Evolutionary conservation across 1,140 invertebrate species (phyloP), one percentile per base, ranked within the genome.

Genomic region (Nixonia krombeini): DNA sequence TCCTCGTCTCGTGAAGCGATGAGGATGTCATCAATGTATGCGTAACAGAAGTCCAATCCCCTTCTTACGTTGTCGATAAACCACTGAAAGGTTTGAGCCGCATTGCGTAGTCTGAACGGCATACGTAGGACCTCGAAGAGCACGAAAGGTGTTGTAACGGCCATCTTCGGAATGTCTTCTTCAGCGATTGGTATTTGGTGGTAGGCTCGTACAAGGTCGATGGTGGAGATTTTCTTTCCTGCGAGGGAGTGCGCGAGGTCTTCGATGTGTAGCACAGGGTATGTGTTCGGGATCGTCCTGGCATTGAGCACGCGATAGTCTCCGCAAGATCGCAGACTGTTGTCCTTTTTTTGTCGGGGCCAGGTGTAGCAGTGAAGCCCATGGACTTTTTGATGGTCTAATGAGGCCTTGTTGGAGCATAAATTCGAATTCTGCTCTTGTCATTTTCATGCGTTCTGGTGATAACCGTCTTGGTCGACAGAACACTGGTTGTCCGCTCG

Each of bases 131-230:
- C 28, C 17, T 29, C 44, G 17, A 9, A 46, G 3, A 17, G 17
- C 58, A n/a, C 35, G 29, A 80, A 82, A 10, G 79, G 73, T 10
- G 81, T 83, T 1, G 59, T 75, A 0, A 84, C 59, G 0, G 80
- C 78, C 7, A 77, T 84, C 63, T 84, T 85, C 5, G 45, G 64
- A 2, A 82, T 71, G 33, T 83, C 76, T 9, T 67, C 66, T 31
- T 16, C 12, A 0, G 40, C 44, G 3, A 84, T 57, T 0, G 80
- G 79, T 0, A 85, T 75, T 16, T 84, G 87, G 73, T 85, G 82
- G 62, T 83, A 89, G 0, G 87, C 87, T 4, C 73, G 65, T 0
- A 71, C 56, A 1, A 89, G 44, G 75, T 89, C 87, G 0, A 89
- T 49, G 1, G 73, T 73, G 0, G 78, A 79, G 21, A 80, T 74